Base-by-base conservation (phyloP, 2,113 vertebrate genomes). In the Clarias gariepinus region DNA sequence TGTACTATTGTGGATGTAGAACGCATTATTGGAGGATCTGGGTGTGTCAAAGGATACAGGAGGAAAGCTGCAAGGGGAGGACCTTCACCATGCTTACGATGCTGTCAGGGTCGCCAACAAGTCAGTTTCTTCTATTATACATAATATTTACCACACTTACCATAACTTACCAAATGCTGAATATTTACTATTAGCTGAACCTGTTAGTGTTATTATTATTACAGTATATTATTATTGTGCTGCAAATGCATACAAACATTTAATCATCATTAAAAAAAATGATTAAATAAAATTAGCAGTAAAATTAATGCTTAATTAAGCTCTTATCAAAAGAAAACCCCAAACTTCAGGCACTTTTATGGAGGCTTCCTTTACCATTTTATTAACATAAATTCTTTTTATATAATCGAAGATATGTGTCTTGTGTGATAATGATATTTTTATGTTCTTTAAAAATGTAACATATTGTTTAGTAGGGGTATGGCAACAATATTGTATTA, bases 41-140 rank as follows among this genome's bases (percentile, higher is more conserved):
- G 93, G 94, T 0, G 86, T 95, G 86, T 86, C 91, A 61, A 96
- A 93, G 90, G 93, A 94, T 18, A 88, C 92, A 19, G 90, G 89
- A 0, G 90, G 0, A 89, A 93, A 91, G 90, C 91, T 89, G 89
- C 92, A 83, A 41, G 93, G 85, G 12, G 95, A 95, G 30, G 96
- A 96, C 89, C 87, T 96, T 90, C 92, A 90, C 52, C 92, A 92
- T 0, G 94, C 95, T 0, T 96, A 95, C 0, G 93, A 96, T 4
- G 94, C 94, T 0, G 91, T 95, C 4, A 95, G 95, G 68, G 95
- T 95, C 64, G 93, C 96, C 90, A 96, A 95, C 86, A 96, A 93
- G 96, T 96, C 87, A 93, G 95, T 92, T 15, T 81, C n/a, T 11
- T 73, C 41, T 52, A 21, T 47, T 73, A 41, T 8, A 41, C 18